Percentiles rank a stretch among this genome's conserved stretches.
Evolutionary conservation across 2,797 vertebrate genomes (phyloP).

Genomic region (Triplophysa yarkandensis): DNA sequence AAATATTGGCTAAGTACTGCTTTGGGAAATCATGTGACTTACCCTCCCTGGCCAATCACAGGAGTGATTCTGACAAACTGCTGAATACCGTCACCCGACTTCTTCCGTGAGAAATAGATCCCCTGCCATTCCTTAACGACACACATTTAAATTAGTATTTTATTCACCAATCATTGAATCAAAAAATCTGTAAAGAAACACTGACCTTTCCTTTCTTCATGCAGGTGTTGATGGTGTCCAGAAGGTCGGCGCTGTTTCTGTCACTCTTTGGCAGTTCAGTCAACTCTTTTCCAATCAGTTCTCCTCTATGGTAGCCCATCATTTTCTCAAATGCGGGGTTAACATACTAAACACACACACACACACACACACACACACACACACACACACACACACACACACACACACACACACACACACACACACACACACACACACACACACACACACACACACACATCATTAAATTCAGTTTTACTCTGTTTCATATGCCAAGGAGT

Average conservation of each 20-base stretch:
- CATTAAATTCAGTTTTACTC: not conserved
- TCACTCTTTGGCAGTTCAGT: conserved; percentile 89
- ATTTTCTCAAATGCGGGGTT: conserved; percentile 93
- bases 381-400: conserved; percentile 26
- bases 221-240: conserved; percentile 90
- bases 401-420: conserved; percentile 24
- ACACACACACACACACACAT: conserved; percentile 26
- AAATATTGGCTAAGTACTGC: too few species aligned
- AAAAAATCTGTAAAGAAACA: not conserved
- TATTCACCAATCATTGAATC: not conserved
- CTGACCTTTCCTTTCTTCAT: conserved; percentile 93
- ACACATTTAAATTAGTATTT: not conserved
- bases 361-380: conserved; percentile 36
- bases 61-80: conserved; percentile 94
- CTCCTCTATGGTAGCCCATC: conserved; percentile 93
- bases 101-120: conserved; percentile 87
- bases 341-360: conserved; percentile 81
- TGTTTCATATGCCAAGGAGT: not conserved
- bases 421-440: conserved; percentile 35
- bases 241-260: conserved; percentile 86
- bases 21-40: conserved; percentile 58
- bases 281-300: conserved; percentile 90
- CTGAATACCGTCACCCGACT: conserved; percentile 91
- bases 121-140: conserved; percentile 91
- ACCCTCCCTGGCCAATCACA: conserved; percentile 94